phyloP scores from a whole-genome alignment of 2,888 invertebrate species.

The Calameuta filiformis region DNA sequence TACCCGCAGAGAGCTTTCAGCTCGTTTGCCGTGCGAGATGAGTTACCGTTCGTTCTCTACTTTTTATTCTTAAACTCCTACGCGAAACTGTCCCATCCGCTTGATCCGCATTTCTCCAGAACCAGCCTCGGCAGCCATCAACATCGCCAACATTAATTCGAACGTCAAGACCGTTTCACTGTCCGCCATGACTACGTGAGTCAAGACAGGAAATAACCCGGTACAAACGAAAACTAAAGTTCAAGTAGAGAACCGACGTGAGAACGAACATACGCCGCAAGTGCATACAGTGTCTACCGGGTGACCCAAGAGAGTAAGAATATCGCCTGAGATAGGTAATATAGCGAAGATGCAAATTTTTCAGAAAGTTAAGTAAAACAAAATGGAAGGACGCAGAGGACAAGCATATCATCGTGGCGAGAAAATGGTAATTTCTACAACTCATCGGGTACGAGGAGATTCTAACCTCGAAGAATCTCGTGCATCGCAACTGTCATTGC shows the following conservation, averaged over 20 bases:
- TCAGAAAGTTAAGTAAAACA: neutral
- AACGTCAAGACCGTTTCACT: slow-evolving; percentile 29
- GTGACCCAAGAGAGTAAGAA: neutral
- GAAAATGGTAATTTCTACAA: neutral
- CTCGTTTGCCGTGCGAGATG: slow-evolving; percentile 53
- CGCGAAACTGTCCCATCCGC: slow-evolving; percentile 32
- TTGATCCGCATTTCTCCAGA: slow-evolving; percentile 33
- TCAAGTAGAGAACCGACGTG: neutral
- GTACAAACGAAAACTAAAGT: neutral
- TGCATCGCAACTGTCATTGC: neutral
- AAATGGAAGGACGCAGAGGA: neutral
- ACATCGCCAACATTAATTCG: slow-evolving; percentile 35
- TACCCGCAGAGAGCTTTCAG: slow-evolving; percentile 51
- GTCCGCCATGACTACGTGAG: slow-evolving; percentile 3
- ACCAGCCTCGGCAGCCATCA: slow-evolving; percentile 30
- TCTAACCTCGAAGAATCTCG: neutral
- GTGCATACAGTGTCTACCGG: neutral
- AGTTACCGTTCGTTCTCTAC: slow-evolving; percentile 47
- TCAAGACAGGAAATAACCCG: neutral
- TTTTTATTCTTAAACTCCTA: slow-evolving; percentile 34
- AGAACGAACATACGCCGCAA: neutral
- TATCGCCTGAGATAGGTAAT: neutral
- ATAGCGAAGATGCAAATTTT: neutral
- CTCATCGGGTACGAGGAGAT: neutral
- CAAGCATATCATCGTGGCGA: neutral